phyloP scores from a whole-genome alignment of 2,113 vertebrate genomes.

The Tragulus kanchil region DNA sequence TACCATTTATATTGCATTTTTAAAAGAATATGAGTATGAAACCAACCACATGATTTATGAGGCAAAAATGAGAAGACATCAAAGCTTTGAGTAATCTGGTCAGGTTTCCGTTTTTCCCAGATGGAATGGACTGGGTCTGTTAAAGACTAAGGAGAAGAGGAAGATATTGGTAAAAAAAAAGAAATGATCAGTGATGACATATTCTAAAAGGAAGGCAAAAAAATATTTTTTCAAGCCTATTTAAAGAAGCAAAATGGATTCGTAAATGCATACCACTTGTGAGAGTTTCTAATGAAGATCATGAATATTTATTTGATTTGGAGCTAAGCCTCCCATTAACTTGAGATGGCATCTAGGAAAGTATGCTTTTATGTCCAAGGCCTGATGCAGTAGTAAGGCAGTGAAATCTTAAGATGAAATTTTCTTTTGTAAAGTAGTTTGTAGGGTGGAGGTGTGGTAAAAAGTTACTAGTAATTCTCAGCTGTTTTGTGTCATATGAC shows the following conservation, averaged over 20 bases:
- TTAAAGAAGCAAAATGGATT: conserved; percentile 15
- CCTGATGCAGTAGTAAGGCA: conserved; percentile 19
- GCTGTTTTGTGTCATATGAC: conserved; percentile 49
- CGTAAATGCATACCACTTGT: background rate
- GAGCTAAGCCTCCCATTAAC: conserved; percentile 38
- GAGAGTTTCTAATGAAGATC: conserved; percentile 31
- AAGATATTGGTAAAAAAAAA: background rate
- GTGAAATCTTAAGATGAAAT: conserved; percentile 50
- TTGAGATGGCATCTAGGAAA: conserved; percentile 38
- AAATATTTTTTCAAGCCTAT: background rate
- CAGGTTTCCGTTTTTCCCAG: background rate
- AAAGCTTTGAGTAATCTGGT: background rate
- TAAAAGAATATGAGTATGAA: conserved; percentile 38
- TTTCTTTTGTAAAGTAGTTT: conserved; percentile 63
- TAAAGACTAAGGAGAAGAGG: background rate
- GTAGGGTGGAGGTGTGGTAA: conserved; percentile 38
- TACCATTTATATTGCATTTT: conserved; percentile 44
- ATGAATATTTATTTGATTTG: background rate
- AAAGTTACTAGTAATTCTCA: conserved; percentile 24
- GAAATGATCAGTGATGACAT: conserved; percentile 32
- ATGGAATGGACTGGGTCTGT: background rate
- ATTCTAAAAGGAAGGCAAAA: conserved; percentile 20
- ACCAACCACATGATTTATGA: background rate
- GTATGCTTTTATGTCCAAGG: conserved; percentile 23
- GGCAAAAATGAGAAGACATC: conserved; percentile 7